These are phyloP conservation scores for Onychomys leucogaster DNA, from an alignment of 2,797 vertebrate genomes.

Conservation along the genomic window DNA sequence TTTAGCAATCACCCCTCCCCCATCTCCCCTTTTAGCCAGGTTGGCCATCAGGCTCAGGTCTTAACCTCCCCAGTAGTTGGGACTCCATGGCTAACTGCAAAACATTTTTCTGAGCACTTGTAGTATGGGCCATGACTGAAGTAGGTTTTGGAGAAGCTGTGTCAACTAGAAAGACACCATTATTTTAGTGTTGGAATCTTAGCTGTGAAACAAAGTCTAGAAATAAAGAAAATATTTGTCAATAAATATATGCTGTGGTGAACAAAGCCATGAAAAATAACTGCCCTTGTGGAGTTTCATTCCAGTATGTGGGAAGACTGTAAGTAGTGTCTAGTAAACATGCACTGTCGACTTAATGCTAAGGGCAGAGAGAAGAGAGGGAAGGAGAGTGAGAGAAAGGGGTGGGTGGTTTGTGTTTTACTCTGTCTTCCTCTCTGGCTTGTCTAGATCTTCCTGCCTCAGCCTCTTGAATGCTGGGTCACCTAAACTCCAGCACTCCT, in stretches of 20 bases:
- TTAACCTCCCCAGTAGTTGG: not conserved
- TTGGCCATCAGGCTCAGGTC: not conserved
- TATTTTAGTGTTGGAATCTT: not conserved
- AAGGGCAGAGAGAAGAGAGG: not conserved
- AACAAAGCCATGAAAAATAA: constrained; percentile 42
- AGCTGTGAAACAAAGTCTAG: not conserved
- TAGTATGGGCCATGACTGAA: not conserved
- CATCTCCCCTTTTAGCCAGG: not conserved
- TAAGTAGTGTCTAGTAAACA: not conserved
- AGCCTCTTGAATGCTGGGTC: not conserved
- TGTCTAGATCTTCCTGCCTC: not conserved
- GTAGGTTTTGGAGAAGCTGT: not conserved
- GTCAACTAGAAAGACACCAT: not conserved
- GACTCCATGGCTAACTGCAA: not conserved
- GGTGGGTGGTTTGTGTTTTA: not conserved
- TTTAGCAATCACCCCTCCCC: not conserved
- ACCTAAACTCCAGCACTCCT: not conserved
- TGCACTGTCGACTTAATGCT: not conserved
- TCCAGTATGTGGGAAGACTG: not conserved
- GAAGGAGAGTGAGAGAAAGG: not conserved
- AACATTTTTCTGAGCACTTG: constrained; percentile 43
- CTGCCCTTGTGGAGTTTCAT: not conserved
- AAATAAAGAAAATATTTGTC: constrained; percentile 40
- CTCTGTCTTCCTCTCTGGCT: not conserved
- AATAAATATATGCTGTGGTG: not conserved